Percentiles rank a stretch among this genome's conserved stretches.
These are phyloP conservation scores for Misgurnus mizolepis DNA, from an alignment of 2,113 vertebrate genomes.

Conservation along the genomic window DNA sequence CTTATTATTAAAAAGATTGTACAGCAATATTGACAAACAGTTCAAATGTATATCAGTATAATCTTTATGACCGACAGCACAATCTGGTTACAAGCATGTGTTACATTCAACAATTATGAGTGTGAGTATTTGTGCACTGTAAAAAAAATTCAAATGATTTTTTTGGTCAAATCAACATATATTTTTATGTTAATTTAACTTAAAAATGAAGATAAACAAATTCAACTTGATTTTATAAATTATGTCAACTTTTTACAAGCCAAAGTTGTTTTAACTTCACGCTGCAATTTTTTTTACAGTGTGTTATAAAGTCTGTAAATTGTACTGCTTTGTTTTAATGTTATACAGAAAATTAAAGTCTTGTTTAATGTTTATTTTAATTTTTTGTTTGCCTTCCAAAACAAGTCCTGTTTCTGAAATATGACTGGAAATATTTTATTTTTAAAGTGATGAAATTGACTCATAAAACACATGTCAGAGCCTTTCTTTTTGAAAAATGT, in stretches of 20 bases:
- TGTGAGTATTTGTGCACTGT: too few relatives aligned
- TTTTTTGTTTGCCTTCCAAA: background rate
- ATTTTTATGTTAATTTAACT: too few relatives aligned
- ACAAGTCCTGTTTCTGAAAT: background rate
- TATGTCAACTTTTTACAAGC: too few relatives aligned
- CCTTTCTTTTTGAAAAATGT: too few relatives aligned
- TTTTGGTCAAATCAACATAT: too few relatives aligned
- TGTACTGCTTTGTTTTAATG: background rate
- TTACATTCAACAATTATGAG: background rate
- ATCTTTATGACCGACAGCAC: background rate
- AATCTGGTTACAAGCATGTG: background rate
- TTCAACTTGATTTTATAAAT: too few relatives aligned
- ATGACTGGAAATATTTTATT: constrained; percentile 1
- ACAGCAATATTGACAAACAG: too few relatives aligned
- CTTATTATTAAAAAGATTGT: background rate
- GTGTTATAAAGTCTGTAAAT: too few relatives aligned
- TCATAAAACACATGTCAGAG: background rate
- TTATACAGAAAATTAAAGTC: background rate
- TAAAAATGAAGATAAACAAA: too few relatives aligned
- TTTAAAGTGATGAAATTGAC: background rate
- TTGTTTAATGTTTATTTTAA: background rate
- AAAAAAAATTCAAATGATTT: too few relatives aligned
- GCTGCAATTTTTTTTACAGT: too few relatives aligned
- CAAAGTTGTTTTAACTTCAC: too few relatives aligned
- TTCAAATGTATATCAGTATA: background rate